Conservation (phyloP, 1,140 invertebrate genomes). For the Drosophila obscura region DNA sequence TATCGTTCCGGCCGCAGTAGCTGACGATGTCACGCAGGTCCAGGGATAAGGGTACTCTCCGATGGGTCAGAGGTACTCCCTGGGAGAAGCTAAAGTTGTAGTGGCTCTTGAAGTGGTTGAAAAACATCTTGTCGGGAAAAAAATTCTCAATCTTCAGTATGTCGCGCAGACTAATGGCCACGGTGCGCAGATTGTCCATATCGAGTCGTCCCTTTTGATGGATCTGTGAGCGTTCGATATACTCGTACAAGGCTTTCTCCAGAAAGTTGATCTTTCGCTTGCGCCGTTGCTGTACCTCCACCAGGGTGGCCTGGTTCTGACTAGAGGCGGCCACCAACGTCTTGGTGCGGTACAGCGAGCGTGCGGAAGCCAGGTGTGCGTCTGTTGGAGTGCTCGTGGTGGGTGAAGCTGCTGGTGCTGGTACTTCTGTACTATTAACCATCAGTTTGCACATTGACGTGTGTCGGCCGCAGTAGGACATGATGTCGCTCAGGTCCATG, state of each 20-base stretch:
- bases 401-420: background rate
- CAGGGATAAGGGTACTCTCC: slow-evolving; percentile 57
- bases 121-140: slow-evolving; percentile 70
- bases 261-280: slow-evolving; percentile 71
- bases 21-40: slow-evolving; percentile 79
- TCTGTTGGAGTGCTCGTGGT: background rate
- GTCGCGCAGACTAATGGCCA: slow-evolving; percentile 65
- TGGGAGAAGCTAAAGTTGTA: slow-evolving; percentile 67
- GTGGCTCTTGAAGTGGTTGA: slow-evolving; percentile 65
- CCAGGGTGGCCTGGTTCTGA: slow-evolving; percentile 64
- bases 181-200: slow-evolving; percentile 55
- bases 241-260: slow-evolving; percentile 68
- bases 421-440: slow-evolving; percentile 1
- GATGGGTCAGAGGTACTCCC: slow-evolving; percentile 40
- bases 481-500: slow-evolving; percentile 70
- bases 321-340: slow-evolving; percentile 47
- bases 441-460: slow-evolving; percentile 29
- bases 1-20: slow-evolving; percentile 51
- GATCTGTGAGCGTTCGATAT: slow-evolving; percentile 63
- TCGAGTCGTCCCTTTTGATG: slow-evolving; percentile 62
- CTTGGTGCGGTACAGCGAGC: slow-evolving; percentile 61
- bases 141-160: slow-evolving; percentile 78
- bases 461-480: slow-evolving; percentile 72
- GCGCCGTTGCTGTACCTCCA: slow-evolving; percentile 54
- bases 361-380: background rate